Evolutionary conservation across 2,888 invertebrate genomes (phyloP).

Genomic region (Acanthococcus lagerstroemiae): DNA sequence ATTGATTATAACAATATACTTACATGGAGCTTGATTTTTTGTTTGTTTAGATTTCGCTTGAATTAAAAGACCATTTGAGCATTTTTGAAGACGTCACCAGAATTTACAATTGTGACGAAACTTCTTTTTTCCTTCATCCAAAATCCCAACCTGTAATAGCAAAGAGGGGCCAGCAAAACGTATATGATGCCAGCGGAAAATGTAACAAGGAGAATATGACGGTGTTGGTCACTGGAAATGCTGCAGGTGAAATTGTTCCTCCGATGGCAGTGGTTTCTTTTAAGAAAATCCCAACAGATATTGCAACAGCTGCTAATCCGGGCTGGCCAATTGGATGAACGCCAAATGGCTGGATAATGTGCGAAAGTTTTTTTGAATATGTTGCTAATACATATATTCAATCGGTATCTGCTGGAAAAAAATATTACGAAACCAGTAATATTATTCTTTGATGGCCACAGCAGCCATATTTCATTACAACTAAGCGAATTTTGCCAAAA

Average conservation of each 20-base stretch:
- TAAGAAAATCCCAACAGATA: slow-evolving; percentile 33
- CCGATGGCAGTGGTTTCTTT: slow-evolving; percentile 34
- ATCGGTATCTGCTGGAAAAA: slow-evolving; percentile 34
- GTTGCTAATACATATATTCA: slow-evolving; percentile 34
- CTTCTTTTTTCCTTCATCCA: slow-evolving; percentile 40
- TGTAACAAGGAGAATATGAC: slow-evolving; percentile 39
- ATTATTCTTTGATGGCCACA: too few species aligned
- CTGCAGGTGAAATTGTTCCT: slow-evolving; percentile 36
- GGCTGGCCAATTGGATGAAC: slow-evolving; percentile 34
- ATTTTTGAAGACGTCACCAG: slow-evolving; percentile 37
- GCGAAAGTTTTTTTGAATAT: slow-evolving; percentile 34
- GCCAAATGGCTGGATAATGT: slow-evolving; percentile 35
- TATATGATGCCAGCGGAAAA: slow-evolving; percentile 36
- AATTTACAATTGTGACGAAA: slow-evolving; percentile 41
- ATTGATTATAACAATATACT: too few species aligned
- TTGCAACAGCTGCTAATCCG: slow-evolving; percentile 33
- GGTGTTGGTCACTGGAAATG: slow-evolving; percentile 37
- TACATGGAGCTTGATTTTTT: too few species aligned
- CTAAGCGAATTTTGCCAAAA: too few species aligned
- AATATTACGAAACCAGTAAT: slow-evolving; percentile 37
- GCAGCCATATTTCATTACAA: too few species aligned
- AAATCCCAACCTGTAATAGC: slow-evolving; percentile 39
- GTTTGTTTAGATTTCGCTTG: not conserved
- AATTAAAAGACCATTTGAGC: slow-evolving; percentile 35
- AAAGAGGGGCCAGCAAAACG: slow-evolving; percentile 33